phyloP scores from a whole-genome alignment of 2,113 vertebrate species.

The Dendropsophus ebraccatus region DNA sequence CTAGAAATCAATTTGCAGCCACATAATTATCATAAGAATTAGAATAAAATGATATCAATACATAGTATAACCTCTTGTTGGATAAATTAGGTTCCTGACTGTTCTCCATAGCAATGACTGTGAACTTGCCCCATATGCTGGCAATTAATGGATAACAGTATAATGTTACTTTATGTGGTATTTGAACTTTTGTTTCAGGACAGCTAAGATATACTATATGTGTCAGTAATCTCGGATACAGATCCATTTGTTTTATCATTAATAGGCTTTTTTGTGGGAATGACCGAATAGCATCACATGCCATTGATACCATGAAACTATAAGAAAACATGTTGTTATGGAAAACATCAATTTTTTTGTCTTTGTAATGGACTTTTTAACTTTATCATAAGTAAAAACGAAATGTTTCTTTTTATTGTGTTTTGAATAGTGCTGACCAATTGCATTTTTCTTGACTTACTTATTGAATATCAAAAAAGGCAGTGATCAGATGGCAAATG shows the following conservation, averaged over 20 bases:
- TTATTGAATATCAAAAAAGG: no score
- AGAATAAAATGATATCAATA: no score
- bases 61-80: not conserved
- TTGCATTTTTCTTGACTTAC: not conserved
- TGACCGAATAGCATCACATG: not conserved
- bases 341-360: not conserved
- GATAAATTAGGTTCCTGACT: not conserved
- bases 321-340: not conserved
- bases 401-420: not conserved
- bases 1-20: not conserved
- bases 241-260: conserved; percentile 37
- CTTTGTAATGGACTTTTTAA: not conserved
- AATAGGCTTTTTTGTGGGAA: conserved; percentile 25
- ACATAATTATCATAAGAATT: no score
- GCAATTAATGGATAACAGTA: conserved; percentile 29
- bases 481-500: no score
- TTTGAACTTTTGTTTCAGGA: conserved; percentile 23
- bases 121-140: conserved; percentile 22
- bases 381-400: not conserved
- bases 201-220: conserved; percentile 4
- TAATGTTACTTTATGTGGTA: conserved; percentile 12
- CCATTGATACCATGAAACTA: not conserved
- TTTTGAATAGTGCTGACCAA: conserved; percentile 3
- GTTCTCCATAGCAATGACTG: not conserved
- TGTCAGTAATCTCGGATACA: conserved; percentile 3